These are phyloP conservation scores for Rhynchotus rufescens DNA, from an alignment of 2,797 vertebrate species.

Conservation along the genomic window DNA sequence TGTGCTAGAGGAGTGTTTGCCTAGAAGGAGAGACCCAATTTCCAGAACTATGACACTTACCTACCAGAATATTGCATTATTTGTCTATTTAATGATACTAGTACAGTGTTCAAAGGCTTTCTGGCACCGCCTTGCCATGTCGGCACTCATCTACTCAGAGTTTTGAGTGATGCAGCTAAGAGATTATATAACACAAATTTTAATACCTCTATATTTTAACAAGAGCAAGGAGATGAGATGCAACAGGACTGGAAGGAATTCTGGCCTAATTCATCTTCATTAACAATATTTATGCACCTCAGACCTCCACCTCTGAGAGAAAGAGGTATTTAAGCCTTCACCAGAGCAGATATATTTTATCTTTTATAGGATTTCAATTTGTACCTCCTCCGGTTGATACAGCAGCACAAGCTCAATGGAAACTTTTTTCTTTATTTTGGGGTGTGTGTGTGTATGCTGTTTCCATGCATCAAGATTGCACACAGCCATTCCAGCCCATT, in stretches of 20 bases:
- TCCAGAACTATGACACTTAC: not conserved
- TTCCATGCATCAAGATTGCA: not conserved
- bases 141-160: accelerated
- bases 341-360: not conserved
- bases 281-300: not conserved
- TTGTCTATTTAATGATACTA: not conserved
- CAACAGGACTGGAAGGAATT: not conserved
- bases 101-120: not conserved
- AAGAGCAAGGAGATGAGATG: not conserved
- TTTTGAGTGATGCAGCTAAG: not conserved
- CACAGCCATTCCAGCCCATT: not conserved
- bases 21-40: not conserved
- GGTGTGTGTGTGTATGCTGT: no score
- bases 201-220: not conserved
- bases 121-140: not conserved
- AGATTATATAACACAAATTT: not conserved
- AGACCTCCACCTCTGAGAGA: not conserved
- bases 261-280: not conserved
- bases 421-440: not conserved
- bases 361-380: not conserved
- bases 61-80: not conserved
- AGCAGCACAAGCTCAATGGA: not conserved
- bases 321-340: not conserved
- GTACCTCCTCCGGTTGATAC: not conserved
- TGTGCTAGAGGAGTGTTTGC: not conserved